phyloP scores from a whole-genome alignment of 2,888 invertebrate genomes.

The Lepidocyrtoides sp. region DNA sequence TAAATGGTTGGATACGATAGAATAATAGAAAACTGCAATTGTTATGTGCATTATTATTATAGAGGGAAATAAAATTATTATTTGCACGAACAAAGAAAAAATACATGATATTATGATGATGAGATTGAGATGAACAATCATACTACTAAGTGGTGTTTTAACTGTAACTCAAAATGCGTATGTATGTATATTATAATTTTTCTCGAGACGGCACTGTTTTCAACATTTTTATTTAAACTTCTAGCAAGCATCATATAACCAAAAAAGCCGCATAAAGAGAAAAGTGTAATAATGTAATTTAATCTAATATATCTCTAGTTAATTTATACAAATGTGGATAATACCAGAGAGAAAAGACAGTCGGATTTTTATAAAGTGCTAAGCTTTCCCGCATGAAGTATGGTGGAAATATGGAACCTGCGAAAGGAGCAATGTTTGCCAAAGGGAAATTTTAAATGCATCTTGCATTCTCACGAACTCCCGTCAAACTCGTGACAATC shows the following conservation, averaged over 20 bases:
- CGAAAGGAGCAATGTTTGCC: conserved; percentile 21
- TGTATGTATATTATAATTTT: neutral
- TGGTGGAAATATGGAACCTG: conserved; percentile 48
- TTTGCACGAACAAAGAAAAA: conserved; percentile 36
- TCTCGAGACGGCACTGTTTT: neutral
- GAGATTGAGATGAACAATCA: neutral
- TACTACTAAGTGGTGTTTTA: neutral
- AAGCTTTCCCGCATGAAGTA: neutral
- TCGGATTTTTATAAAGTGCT: neutral
- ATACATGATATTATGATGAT: neutral
- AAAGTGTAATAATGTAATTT: neutral
- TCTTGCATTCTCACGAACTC: conserved; percentile 53
- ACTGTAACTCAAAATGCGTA: neutral
- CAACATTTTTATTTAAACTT: neutral
- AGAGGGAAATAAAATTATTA: neutral
- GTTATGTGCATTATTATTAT: neutral
- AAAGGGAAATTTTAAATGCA: conserved; percentile 43
- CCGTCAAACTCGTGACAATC: conserved; percentile 58
- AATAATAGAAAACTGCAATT: conserved; percentile 36
- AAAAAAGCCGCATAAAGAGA: neutral
- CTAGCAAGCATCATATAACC: neutral
- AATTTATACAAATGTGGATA: neutral
- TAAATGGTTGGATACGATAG: neutral
- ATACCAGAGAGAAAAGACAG: neutral
- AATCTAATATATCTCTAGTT: neutral